A percentile compares a stretch with the other conserved stretches of the same genome.
Evolutionary conservation across 2,797 vertebrate genomes (phyloP).

Genomic region (Valencia hispanica): DNA sequence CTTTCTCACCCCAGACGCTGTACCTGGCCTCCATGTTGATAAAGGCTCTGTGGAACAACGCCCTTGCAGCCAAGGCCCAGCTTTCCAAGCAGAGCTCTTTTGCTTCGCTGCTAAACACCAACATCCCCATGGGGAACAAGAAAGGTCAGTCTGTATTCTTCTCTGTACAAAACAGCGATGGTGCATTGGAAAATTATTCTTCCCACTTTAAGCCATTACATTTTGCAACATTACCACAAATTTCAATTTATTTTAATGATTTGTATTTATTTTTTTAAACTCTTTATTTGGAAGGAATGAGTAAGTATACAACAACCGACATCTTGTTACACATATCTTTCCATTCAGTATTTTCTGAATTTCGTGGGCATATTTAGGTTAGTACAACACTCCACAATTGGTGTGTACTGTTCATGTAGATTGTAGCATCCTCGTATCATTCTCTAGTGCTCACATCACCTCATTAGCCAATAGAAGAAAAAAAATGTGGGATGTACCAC

Average conservation of each 20-base stretch:
- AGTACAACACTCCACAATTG: too few species aligned
- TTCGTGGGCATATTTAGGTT: too few species aligned
- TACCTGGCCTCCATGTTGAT: conserved; percentile 99
- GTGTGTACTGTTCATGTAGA: too few species aligned
- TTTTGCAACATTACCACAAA: neutral
- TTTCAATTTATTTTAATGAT: neutral
- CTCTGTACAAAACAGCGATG: neutral
- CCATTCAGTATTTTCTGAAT: too few species aligned
- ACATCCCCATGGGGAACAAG: conserved; percentile 96
- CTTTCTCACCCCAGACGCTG: conserved; percentile 83
- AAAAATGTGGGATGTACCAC: too few species aligned
- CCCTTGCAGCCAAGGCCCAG: conserved; percentile 96
- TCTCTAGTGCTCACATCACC: too few species aligned
- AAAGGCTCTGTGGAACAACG: conserved; percentile 99
- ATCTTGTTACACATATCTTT: too few species aligned
- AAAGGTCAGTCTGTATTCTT: conserved; percentile 84
- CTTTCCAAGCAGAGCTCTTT: conserved; percentile 99
- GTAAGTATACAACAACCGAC: too few species aligned
- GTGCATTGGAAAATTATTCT: neutral
- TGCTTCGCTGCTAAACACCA: conserved; percentile 96
- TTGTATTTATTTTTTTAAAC: too few species aligned
- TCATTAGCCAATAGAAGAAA: too few species aligned
- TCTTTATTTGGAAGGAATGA: too few species aligned
- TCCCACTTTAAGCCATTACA: neutral
- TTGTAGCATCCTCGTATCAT: too few species aligned